A percentile compares a stretch with the other conserved stretches of the same genome.
These are phyloP conservation scores for Periparus ater DNA, from an alignment of 2,797 vertebrate species.

Conservation along the genomic window DNA sequence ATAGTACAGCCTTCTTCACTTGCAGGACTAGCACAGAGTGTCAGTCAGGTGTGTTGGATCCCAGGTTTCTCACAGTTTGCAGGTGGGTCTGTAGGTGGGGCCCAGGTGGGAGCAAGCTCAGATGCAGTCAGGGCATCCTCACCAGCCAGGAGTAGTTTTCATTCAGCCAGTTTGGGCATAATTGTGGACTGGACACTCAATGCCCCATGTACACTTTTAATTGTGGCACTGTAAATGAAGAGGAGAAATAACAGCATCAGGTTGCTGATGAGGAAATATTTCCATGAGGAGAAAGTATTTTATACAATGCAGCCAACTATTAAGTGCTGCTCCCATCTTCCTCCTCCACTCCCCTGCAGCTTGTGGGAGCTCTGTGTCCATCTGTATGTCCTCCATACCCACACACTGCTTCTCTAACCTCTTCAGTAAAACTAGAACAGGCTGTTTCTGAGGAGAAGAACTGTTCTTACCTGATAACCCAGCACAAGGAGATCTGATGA, in stretches of 20 bases:
- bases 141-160: not conserved
- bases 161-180: not conserved
- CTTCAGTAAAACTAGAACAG: not conserved
- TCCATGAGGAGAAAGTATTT: not conserved
- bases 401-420: not conserved
- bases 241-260: not conserved
- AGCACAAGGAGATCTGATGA: no score
- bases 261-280: not conserved
- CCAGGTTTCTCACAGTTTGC: not conserved
- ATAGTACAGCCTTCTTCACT: not conserved
- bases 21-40: not conserved
- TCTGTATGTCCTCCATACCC: not conserved
- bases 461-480: not conserved
- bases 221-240: not conserved
- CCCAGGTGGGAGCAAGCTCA: not conserved
- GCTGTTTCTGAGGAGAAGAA: not conserved
- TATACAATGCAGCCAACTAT: not conserved
- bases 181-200: not conserved
- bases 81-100: not conserved
- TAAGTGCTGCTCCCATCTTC: not conserved
- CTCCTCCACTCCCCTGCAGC: not conserved
- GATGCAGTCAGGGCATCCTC: not conserved
- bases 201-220: not conserved
- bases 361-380: not conserved
- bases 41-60: not conserved